A percentile compares a stretch with the other conserved stretches of the same genome.
Conservation (phyloP, 2,888 invertebrate genomes). For the Dioctria linearis region DNA sequence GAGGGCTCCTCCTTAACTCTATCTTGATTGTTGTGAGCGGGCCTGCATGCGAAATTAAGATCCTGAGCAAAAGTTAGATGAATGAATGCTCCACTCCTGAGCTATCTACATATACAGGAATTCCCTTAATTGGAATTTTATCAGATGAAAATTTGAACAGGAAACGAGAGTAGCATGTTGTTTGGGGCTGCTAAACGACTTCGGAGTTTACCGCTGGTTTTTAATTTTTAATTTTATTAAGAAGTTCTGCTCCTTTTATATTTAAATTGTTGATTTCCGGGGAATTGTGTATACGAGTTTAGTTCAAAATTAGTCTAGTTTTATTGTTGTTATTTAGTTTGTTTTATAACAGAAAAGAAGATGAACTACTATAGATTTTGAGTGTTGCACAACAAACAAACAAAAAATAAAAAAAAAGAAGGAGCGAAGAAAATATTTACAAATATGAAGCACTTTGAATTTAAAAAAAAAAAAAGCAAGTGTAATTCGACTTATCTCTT, state of each 20-base stretch:
- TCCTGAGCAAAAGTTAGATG: slow-evolving; percentile 35
- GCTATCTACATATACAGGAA: slow-evolving; percentile 40
- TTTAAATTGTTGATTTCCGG: slow-evolving; percentile 18
- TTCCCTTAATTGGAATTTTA: slow-evolving; percentile 53
- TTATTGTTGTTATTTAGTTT: too few species aligned
- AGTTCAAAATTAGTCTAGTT: neutral
- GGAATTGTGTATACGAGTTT: neutral
- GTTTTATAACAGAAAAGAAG: too few species aligned
- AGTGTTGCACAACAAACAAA: too few species aligned
- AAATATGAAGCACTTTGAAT: too few species aligned
- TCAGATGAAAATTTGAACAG: slow-evolving; percentile 52
- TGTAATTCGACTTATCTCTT: too few species aligned
- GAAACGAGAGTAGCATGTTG: slow-evolving; percentile 33
- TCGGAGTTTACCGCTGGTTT: slow-evolving; percentile 22
- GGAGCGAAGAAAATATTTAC: too few species aligned
- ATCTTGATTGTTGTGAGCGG: neutral
- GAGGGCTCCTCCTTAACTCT: neutral
- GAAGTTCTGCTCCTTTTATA: slow-evolving; percentile 38
- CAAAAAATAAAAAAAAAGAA: too few species aligned
- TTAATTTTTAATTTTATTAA: slow-evolving; percentile 51
- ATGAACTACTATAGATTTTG: too few species aligned
- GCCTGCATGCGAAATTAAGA: slow-evolving; percentile 37
- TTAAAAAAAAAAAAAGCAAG: too few species aligned
- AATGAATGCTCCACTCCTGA: slow-evolving; percentile 34
- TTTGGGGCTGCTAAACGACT: slow-evolving; percentile 39